Conservation (phyloP, 2,888 invertebrate genomes). For the Plagodis dolabraria region DNA sequence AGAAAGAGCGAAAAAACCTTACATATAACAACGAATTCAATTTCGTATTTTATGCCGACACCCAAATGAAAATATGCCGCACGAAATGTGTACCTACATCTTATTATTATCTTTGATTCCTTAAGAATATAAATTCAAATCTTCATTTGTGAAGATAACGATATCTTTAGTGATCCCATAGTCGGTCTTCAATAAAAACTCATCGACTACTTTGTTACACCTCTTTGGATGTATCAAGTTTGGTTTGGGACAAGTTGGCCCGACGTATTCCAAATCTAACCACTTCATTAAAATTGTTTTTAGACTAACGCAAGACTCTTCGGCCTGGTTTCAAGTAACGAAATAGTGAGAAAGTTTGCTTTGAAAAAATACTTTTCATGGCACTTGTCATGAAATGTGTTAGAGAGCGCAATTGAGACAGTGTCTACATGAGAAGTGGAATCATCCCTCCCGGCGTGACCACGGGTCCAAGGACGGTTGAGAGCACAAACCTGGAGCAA, state of each 20-base stretch:
- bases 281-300: too few species aligned
- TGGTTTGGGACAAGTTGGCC: slow-evolving; percentile 24
- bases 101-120: slow-evolving; percentile 44
- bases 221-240: slow-evolving; percentile 20
- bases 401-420: slow-evolving; percentile 17
- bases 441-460: not conserved
- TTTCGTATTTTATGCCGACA: slow-evolving; percentile 34
- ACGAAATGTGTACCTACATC: slow-evolving; percentile 47
- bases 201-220: slow-evolving; percentile 42
- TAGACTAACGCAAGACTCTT: too few species aligned
- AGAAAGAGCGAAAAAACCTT: too few species aligned
- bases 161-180: slow-evolving; percentile 64
- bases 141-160: slow-evolving; percentile 79
- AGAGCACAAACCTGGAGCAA: slow-evolving; percentile 40
- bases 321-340: too few species aligned
- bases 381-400: slow-evolving; percentile 49
- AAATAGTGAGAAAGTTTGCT: too few species aligned
- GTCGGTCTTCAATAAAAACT: slow-evolving; percentile 34
- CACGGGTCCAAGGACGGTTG: slow-evolving; percentile 65
- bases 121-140: slow-evolving; percentile 57
- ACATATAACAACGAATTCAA: too few species aligned
- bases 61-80: slow-evolving; percentile 34
- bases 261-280: not conserved
- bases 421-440: slow-evolving; percentile 12
- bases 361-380: not conserved